Evolutionary conservation across 2,888 invertebrate genomes (phyloP), one percentile per base, ranked within the genome.

Genomic region (Cylloceria caligata): DNA sequence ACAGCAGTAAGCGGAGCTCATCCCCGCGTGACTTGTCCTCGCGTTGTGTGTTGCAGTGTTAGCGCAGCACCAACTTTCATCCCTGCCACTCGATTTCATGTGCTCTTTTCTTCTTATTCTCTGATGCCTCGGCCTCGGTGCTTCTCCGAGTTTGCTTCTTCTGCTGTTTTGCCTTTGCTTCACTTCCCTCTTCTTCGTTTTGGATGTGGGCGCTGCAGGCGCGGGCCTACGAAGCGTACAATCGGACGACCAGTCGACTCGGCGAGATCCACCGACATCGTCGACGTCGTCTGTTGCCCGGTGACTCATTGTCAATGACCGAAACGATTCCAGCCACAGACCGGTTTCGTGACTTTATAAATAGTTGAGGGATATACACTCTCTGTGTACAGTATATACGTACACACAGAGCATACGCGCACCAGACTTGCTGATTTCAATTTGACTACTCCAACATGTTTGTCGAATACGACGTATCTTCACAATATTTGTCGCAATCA

Each of bases 281-380:
- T 76, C 77, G 86, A 87, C 88, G 89, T 86, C 89, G 88, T 82
- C 85, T 45, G 57, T 75, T 71, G 82, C 73, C 27, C 85, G 87
- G 86, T 90, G 90, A 90, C 85, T 90, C 90, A 90, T 89, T 90
- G 90, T 89, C 87, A 85, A 87, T 84, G 88, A 88, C 83, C 87
- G 85, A 86, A 87, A 85, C 83, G 86, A 88, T 86, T 81, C 83
- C 83, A 82, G 76, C 71, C 57, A n/a, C 64, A 62, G 88, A 90
- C 90, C 89, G 90, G 90, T 90, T 90, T 83, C 85, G 83, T 83
- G 81, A 82, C 82, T 81, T 80, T 82, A 83, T 84, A 86, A 86
- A 85, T 82, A 78, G 82, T 79, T 52, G 60, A 82, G 36, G 81
- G 60, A 79, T 62, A 62, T 45, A 62, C 42, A 72, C 42, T 30